These are phyloP conservation scores for Xerus inauris DNA, from an alignment of 2,113 vertebrate genomes.

Conservation along the genomic window DNA sequence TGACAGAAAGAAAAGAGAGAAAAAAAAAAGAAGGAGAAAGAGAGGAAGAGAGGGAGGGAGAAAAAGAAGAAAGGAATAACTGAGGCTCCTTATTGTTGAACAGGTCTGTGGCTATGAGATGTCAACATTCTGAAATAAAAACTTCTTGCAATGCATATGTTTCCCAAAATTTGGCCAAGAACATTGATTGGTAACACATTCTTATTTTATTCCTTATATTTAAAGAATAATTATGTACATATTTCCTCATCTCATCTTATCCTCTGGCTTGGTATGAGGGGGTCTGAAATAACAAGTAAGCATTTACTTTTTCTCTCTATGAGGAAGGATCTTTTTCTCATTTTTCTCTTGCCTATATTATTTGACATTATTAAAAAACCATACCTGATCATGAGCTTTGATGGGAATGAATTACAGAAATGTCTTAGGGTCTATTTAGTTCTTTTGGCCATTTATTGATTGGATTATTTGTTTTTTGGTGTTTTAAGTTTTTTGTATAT, in stretches of 20 bases:
- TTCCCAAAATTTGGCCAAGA: neutral
- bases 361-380: neutral
- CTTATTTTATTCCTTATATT: neutral
- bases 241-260: conserved; percentile 8
- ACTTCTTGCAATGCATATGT: neutral
- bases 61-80: neutral
- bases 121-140: conserved; percentile 9
- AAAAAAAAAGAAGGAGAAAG: neutral
- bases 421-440: neutral
- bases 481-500: too few relatives aligned
- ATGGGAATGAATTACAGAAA: neutral
- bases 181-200: neutral
- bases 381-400: neutral
- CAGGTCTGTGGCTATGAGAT: neutral
- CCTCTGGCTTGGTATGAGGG: neutral
- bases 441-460: too few relatives aligned
- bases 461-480: too few relatives aligned
- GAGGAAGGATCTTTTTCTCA: neutral
- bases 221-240: neutral
- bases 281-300: conserved; percentile 13
- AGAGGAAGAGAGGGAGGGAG: neutral
- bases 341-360: conserved; percentile 16
- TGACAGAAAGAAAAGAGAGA: neutral
- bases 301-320: neutral
- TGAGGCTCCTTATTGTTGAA: neutral